Evolutionary conservation across 2,113 vertebrate species (phyloP), one percentile per base, ranked within the genome.

Genomic region (Melanostigma gelatinosum): DNA sequence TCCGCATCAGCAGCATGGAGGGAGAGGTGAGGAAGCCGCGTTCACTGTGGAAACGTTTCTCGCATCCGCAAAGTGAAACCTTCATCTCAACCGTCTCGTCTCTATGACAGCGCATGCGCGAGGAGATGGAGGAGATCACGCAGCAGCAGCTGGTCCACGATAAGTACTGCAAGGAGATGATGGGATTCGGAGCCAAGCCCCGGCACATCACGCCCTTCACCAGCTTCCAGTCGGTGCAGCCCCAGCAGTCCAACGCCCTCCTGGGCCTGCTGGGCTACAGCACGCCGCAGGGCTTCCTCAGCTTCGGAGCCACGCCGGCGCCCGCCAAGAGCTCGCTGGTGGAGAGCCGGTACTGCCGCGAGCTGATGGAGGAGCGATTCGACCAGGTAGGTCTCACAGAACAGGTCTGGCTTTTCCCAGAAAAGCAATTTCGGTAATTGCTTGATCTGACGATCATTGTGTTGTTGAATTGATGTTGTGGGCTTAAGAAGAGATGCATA

Each of bases 1-100:
- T 99, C 91, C 96, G 98, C 22, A 99, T 99, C 94, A 99, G 98
- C 96, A 99, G 98, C 93, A 98, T 99, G 97, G 98, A 99, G 84
- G 98, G 98, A 90, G 98, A 99, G 97, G 98, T 99, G 88, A 96
- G 96, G 12, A 42, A 13, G n/a, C 6, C 7, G 8, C 18, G 27
- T 58, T 36, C 11, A 12, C 57, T 1, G 15, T 6, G 34, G 15
- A 36, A 7, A 44, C 13, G 36, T 8, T 46, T 68, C 38, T 75
- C 5, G 8, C 15, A 27, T 48, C 46, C 44, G 7, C 20, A 40
- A 48, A 50, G 34, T 22, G 24, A 42, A 67, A 27, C 68, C 0
- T 52, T 74, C 20, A 2, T 2, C 61, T 72, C 24, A 68, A 34
- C 24, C 8, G 13, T 75, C 10, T 50, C 55, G 8, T 79, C 4